These are phyloP conservation scores for Dendronephthya gigantea DNA, from an alignment of 64 coral and sea anemone species.

Conservation along the genomic window DNA sequence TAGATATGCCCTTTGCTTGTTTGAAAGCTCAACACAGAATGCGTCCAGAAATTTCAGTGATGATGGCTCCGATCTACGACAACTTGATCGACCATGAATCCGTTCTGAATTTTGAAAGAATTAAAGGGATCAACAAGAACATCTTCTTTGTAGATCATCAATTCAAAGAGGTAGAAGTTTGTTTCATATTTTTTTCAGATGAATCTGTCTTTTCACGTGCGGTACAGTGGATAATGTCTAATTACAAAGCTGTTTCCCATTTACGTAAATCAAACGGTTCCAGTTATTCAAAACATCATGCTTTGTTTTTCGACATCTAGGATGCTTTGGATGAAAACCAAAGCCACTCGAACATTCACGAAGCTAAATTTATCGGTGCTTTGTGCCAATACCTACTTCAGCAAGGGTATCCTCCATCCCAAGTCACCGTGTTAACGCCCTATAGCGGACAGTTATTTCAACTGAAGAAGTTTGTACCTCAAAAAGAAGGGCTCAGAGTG, in stretches of 20 bases:
- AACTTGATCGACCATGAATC: conserved; percentile 60
- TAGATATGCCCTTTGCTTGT: conserved; percentile 47
- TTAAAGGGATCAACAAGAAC: conserved; percentile 46
- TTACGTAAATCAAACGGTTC: conserved; percentile 43
- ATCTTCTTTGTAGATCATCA: conserved; percentile 69
- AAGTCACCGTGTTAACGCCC: conserved; percentile 73
- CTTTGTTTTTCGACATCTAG: not conserved
- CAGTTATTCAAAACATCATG: conserved; percentile 49
- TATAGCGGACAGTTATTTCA: conserved; percentile 63
- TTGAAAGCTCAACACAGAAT: conserved; percentile 64
- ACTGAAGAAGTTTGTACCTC: conserved; percentile 50
- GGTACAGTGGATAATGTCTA: too few species aligned
- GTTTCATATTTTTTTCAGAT: not conserved
- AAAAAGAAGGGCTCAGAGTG: conserved; percentile 34
- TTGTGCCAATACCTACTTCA: conserved; percentile 52
- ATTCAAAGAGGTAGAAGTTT: conserved; percentile 47
- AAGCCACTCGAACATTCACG: conserved; percentile 61
- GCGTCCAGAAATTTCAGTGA: conserved; percentile 53
- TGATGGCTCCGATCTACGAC: conserved; percentile 59
- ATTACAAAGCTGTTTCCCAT: too few species aligned
- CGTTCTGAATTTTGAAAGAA: conserved; percentile 42
- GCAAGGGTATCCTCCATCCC: conserved; percentile 44
- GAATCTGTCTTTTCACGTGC: too few species aligned
- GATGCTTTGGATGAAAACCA: conserved; percentile 29
- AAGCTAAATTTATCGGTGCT: conserved; percentile 54